A percentile compares a stretch with the other conserved stretches of the same genome.
These are phyloP conservation scores for Clavelina lepadiformis DNA, from an alignment of 23 tunicate genomes.

Conservation along the genomic window DNA sequence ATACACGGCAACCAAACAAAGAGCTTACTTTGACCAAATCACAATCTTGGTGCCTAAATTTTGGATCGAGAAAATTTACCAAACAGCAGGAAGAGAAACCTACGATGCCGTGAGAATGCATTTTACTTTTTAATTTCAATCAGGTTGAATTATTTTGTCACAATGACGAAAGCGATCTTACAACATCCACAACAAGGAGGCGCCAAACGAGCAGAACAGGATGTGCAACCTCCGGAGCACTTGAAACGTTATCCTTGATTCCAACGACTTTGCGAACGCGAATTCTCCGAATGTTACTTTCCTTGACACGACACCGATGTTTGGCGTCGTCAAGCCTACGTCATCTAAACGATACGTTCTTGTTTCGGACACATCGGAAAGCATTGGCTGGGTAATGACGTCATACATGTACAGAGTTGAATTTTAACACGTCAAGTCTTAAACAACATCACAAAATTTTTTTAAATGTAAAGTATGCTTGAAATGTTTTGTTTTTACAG, in stretches of 20 bases:
- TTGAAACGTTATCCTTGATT: conserved; percentile 53
- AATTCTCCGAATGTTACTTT: conserved; percentile 3
- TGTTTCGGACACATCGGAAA: conserved; percentile 64
- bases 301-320: conserved; percentile 24
- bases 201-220: conserved; percentile 83
- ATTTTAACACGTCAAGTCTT: not conserved
- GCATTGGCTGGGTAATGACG: conserved; percentile 49
- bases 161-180: conserved; percentile 33
- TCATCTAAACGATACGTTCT: conserved; percentile 24
- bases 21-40: conserved; percentile 38
- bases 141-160: conserved; percentile 57
- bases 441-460: no score
- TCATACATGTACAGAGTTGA: not conserved
- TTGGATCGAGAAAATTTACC: conserved; percentile 10
- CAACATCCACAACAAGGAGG: conserved; percentile 49
- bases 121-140: no score
- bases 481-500: no score
- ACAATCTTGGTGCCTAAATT: conserved; percentile 50
- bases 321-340: conserved; percentile 9
- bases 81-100: not conserved
- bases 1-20: conserved; percentile 20
- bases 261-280: conserved; percentile 30
- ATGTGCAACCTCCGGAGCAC: conserved; percentile 48
- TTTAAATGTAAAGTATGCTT: no score
- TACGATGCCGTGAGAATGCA: conserved; percentile 8